Percentiles rank a stretch among this genome's conserved stretches.
Conservation (phyloP, 2,888 invertebrate genomes). For the Arenicola marina region DNA sequence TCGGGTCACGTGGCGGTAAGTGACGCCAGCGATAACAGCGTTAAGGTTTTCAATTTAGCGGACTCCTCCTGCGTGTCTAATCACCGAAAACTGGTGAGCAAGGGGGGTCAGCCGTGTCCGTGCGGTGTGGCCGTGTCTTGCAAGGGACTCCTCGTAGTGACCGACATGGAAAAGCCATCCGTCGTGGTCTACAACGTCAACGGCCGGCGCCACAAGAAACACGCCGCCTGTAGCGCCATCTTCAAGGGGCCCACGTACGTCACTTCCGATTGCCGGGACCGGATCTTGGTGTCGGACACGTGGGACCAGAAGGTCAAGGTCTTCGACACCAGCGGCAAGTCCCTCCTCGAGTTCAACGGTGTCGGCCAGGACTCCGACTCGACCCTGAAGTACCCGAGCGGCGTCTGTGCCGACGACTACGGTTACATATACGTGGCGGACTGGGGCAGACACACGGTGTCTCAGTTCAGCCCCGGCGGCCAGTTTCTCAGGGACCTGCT, state of each 20-base stretch:
- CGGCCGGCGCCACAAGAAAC: conserved; percentile 34
- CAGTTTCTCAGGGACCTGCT: conserved; percentile 42
- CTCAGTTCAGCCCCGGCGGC: conserved; percentile 40
- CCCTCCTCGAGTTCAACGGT: conserved; percentile 8
- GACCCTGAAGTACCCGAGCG: conserved; percentile 40
- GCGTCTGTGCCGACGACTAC: conserved; percentile 46
- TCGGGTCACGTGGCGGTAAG: conserved; percentile 49
- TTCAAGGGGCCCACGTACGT: conserved; percentile 38
- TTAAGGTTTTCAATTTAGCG: conserved; percentile 37
- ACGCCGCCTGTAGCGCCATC: conserved; percentile 14
- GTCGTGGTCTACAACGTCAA: conserved; percentile 39
- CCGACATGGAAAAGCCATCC: conserved; percentile 44
- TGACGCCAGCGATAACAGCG: conserved; percentile 45
- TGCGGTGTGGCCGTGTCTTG: conserved; percentile 46
- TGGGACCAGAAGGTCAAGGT: conserved; percentile 39
- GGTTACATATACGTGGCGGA: conserved; percentile 52
- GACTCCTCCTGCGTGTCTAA: background rate
- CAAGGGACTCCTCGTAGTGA: conserved; percentile 45
- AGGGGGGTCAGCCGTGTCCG: conserved; percentile 47
- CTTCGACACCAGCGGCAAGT: conserved; percentile 35
- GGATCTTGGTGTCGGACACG: conserved; percentile 43
- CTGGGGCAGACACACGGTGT: conserved; percentile 40
- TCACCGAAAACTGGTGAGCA: conserved; percentile 29
- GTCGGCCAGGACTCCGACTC: background rate
- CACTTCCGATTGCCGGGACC: conserved; percentile 23